Base-by-base conservation (phyloP, 2,888 invertebrate genomes). In the Drosophila flavopinicola region DNA sequence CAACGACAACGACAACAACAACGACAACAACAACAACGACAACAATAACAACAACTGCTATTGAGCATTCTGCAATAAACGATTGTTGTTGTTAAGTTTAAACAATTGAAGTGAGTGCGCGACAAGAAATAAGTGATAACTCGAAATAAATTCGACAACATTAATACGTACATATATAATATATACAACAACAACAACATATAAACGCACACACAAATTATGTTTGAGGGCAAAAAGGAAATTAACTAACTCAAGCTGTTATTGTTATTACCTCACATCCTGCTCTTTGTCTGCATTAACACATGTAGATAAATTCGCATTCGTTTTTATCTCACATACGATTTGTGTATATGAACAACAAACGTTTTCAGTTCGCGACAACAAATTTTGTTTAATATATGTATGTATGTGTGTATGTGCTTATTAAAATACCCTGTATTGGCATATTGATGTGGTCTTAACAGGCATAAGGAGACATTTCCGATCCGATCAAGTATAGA, bases 61-160 rank as follows among this genome's bases (percentile, higher is more conserved):
- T 42, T 47, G 15, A 48, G 33, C 13, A 44, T 33, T 47, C 35
- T 57, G 48, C 64, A 76, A 76, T 49, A 65, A 68, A 65, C 68
- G 51, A 57, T 72, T 68, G 58, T 69, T 65, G 58, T 72, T 41
- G 38, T n/a, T 53, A 59, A 57, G 61, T 66, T 77, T 57, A 74
- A 77, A 74, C 74, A 74, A 76, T 78, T 53, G 39, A 71, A 66
- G 77, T 78, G 79, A 78, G 79, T 77, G 65, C 41, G 53, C 20
- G 32, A 33, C 39, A 32, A 39, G 44, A 48, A 51, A 42, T 29
- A 33, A 30, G 57, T 57, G 61, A 52, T 52, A 37, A 41, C 32
- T 47, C 45, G 44, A 33, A 23, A 24, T 6, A 57, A 66, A 66
- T 33, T 39, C 42, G 13, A 9, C 13, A 23, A 39, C 51, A 60